phyloP scores from a whole-genome alignment of 2,888 invertebrate species.

The Chrysodeixis includens region DNA sequence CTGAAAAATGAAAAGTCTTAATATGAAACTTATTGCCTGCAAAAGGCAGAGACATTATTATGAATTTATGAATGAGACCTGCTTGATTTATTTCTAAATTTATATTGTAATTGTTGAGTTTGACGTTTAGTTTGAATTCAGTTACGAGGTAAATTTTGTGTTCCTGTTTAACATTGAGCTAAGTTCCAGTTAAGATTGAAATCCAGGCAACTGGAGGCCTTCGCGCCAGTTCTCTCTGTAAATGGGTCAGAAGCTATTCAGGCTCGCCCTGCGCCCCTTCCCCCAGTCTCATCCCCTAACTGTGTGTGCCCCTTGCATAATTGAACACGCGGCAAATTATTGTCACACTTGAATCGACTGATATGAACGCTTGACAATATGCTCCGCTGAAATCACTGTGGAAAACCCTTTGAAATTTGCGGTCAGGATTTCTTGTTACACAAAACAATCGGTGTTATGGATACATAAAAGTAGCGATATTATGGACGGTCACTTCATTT shows the following conservation, averaged over 20 bases:
- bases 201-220: constrained; percentile 72
- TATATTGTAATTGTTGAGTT: too few species aligned
- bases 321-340: constrained; percentile 87
- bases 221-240: constrained; percentile 79
- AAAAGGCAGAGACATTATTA: too few species aligned
- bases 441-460: constrained; percentile 4
- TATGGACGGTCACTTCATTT: too few species aligned
- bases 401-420: constrained; percentile 21
- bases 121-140: neutral
- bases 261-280: constrained; percentile 63
- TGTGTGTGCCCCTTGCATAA: constrained; percentile 85
- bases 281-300: constrained; percentile 68
- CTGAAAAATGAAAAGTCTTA: too few species aligned
- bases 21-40: too few species aligned
- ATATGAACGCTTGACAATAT: constrained; percentile 68
- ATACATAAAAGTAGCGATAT: too few species aligned
- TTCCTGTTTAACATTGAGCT: constrained; percentile 55
- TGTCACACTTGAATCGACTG: constrained; percentile 77
- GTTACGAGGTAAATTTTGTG: constrained; percentile 53
- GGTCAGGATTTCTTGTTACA: neutral
- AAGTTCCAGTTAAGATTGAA: constrained; percentile 53
- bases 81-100: neutral
- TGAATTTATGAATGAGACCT: neutral
- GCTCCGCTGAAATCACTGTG: constrained; percentile 60
- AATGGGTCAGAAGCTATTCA: constrained; percentile 87